Conservation (phyloP, 2,888 invertebrate genomes). For the Melanostoma scalare region DNA sequence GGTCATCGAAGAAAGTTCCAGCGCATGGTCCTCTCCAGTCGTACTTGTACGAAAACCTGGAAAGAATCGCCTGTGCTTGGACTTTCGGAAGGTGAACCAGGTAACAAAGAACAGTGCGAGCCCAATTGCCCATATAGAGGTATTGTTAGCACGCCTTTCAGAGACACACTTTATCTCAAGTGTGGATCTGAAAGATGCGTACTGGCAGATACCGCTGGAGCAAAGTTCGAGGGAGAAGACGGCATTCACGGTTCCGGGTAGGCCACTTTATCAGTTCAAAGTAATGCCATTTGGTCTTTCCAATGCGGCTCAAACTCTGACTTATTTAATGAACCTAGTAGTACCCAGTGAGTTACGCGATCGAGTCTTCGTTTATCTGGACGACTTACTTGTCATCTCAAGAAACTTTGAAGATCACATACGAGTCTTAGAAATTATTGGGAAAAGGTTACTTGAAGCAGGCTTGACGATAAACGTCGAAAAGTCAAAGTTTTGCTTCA, state of each 20-base stretch:
- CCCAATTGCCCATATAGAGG: conserved; percentile 13
- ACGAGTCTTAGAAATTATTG: not conserved
- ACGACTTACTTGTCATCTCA: conserved; percentile 8
- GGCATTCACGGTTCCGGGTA: not conserved
- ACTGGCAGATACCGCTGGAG: conserved; percentile 16
- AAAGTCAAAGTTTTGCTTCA: conserved; percentile 1
- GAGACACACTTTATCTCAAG: conserved; percentile 11
- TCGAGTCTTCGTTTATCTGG: conserved; percentile 13
- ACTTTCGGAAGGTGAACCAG: conserved; percentile 14
- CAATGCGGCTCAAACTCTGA: not conserved
- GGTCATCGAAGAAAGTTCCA: conserved; percentile 75
- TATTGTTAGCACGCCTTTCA: conserved; percentile 3
- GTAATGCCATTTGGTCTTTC: conserved; percentile 1
- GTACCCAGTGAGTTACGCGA: not conserved
- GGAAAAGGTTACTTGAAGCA: not conserved
- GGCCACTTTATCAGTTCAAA: not conserved
- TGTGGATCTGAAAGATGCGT: conserved; percentile 16
- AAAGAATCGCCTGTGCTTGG: conserved; percentile 2
- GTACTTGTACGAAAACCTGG: conserved; percentile 32
- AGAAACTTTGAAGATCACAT: conserved; percentile 7
- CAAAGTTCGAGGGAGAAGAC: not conserved
- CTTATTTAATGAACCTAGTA: not conserved
- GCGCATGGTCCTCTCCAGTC: conserved; percentile 75
- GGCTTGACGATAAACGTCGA: conserved; percentile 42
- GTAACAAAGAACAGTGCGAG: conserved; percentile 11